These are phyloP conservation scores for Astur gentilis DNA, from an alignment of 2,113 vertebrate genomes.

Conservation along the genomic window DNA sequence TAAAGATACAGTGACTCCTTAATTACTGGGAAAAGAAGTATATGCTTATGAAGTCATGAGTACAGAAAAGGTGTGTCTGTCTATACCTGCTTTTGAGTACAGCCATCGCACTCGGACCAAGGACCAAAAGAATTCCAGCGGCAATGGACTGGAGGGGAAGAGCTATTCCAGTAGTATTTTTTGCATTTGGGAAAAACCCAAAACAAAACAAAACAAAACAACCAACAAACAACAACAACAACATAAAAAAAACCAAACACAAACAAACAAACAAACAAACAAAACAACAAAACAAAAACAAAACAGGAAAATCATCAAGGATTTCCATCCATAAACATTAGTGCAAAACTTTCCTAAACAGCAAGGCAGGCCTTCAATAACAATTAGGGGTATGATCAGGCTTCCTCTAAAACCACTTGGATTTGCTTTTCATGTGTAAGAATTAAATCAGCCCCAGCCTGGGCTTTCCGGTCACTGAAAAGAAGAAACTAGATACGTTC, in stretches of 20 bases:
- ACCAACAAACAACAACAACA: too few species aligned
- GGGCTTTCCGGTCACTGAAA: neutral
- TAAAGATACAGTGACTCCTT: neutral
- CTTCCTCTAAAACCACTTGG: neutral
- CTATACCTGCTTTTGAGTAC: constrained; percentile 80
- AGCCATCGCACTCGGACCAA: constrained; percentile 89
- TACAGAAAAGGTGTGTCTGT: neutral
- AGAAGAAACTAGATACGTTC: neutral
- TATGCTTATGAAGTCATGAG: neutral
- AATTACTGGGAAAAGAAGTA: neutral
- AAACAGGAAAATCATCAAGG: neutral
- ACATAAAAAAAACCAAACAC: neutral
- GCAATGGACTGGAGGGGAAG: constrained; percentile 73
- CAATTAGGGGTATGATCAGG: neutral
- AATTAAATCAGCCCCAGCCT: neutral
- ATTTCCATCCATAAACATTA: neutral
- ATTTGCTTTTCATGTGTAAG: neutral
- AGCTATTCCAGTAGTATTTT: neutral
- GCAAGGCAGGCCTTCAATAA: neutral
- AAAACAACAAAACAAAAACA: too few species aligned
- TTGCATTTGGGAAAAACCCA: neutral
- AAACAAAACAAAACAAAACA: too few species aligned
- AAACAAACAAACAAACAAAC: too few species aligned
- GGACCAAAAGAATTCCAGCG: constrained; percentile 80
- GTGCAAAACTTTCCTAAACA: neutral